Evolutionary conservation across 1,140 invertebrate species (phyloP).

Genomic region (Drosophila pseudoobscura): DNA sequence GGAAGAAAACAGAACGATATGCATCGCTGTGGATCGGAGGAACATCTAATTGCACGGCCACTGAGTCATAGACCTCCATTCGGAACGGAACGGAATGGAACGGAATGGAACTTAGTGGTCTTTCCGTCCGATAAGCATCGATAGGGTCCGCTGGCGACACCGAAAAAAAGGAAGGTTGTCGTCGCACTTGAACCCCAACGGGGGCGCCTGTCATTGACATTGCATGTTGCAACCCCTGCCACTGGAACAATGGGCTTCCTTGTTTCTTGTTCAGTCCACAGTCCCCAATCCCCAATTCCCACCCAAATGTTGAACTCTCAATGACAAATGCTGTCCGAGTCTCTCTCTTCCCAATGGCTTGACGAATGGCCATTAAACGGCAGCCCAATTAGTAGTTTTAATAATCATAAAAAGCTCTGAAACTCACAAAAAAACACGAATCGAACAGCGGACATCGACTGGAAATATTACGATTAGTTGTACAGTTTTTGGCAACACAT

Average conservation of each 20-base stretch:
- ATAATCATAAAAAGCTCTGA: constrained; percentile 35
- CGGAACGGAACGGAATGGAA: neutral
- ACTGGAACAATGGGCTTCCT: constrained; percentile 40
- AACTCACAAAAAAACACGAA: constrained; percentile 18
- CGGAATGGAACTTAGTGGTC: no score
- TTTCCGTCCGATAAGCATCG: neutral
- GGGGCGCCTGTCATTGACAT: constrained; percentile 40
- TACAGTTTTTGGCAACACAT: constrained; percentile 38
- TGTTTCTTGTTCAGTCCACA: constrained; percentile 19
- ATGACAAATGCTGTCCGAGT: constrained; percentile 16
- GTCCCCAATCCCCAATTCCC: no score
- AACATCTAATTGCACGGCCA: no score
- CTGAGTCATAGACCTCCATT: neutral
- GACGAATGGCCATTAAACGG: constrained; percentile 48
- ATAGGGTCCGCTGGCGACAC: constrained; percentile 3
- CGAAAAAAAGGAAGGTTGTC: constrained; percentile 11
- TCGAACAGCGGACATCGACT: neutral
- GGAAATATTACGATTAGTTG: constrained; percentile 5
- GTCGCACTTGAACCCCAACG: constrained; percentile 4
- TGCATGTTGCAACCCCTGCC: constrained; percentile 5
- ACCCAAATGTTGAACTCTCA: constrained; percentile 27
- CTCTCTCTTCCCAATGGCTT: constrained; percentile 1
- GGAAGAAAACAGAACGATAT: no score
- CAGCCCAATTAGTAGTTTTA: constrained; percentile 60
- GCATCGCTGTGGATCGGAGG: no score